Evolutionary conservation across 2,888 invertebrate species (phyloP).

Genomic region (Hydrotaea diabolus): DNA sequence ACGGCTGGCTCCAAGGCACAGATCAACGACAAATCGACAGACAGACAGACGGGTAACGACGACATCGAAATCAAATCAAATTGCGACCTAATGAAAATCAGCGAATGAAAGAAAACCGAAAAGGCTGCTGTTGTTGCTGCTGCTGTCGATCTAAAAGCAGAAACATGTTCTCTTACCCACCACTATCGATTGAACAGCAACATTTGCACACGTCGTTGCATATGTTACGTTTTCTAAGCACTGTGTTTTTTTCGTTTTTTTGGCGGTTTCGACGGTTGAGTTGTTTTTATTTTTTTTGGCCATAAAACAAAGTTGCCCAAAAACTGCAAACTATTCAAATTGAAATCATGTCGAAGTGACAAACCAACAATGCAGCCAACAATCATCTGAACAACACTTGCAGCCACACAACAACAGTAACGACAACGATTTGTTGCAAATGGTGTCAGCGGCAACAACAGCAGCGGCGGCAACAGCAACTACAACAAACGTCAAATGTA

Average conservation of each 20-base stretch:
- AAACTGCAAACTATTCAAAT: constrained; percentile 35
- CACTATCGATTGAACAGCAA: not conserved
- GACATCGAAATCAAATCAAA: constrained; percentile 28
- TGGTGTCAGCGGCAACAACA: constrained; percentile 71
- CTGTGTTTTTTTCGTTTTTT: not conserved
- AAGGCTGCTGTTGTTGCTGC: not conserved
- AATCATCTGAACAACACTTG: constrained; percentile 7
- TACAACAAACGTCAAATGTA: constrained; percentile 21
- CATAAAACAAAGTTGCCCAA: constrained; percentile 5
- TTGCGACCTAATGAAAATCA: constrained; percentile 33
- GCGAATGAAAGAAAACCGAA: not conserved
- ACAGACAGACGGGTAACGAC: not conserved
- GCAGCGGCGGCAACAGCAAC: not conserved
- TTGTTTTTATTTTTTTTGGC: not conserved
- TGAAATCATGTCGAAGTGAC: constrained; percentile 59
- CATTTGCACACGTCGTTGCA: not conserved
- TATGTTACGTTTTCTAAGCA: no score
- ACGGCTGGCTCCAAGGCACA: no score
- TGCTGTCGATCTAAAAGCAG: constrained; percentile 48
- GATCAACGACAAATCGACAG: not conserved
- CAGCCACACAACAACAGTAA: constrained; percentile 3
- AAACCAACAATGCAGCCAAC: constrained; percentile 51
- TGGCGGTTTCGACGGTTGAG: not conserved
- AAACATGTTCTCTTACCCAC: constrained; percentile 59
- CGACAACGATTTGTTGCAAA: constrained; percentile 66